These are phyloP conservation scores for Parazoanthus darwini DNA, from an alignment of 92 coral and sea anemone genomes.

Conservation along the genomic window DNA sequence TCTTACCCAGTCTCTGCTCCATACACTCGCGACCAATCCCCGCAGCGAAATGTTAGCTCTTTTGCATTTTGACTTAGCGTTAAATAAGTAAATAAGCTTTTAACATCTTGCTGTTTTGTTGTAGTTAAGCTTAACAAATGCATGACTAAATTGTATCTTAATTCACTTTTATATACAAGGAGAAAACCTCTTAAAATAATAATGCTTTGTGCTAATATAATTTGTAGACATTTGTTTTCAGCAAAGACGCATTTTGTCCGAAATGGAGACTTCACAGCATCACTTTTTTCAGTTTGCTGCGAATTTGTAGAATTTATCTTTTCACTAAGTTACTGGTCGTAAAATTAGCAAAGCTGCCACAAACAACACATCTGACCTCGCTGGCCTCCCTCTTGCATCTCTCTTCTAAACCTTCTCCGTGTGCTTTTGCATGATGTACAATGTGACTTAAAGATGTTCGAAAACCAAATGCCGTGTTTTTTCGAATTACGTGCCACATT, in stretches of 20 bases:
- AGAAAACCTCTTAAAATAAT: neutral
- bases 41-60: slow-evolving; percentile 44
- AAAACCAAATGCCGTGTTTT: neutral
- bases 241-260: neutral
- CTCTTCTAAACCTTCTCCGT: neutral
- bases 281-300: neutral
- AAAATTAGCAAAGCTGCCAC: neutral
- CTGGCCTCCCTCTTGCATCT: neutral
- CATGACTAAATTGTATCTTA: neutral
- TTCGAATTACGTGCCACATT: neutral
- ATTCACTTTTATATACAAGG: neutral
- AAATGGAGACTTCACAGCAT: neutral
- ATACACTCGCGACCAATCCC: slow-evolving; percentile 39
- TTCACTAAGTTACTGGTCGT: neutral
- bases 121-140: slow-evolving; percentile 9
- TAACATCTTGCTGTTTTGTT: neutral
- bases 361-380: neutral
- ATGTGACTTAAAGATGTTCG: neutral
- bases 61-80: slow-evolving; percentile 6
- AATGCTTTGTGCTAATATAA: neutral
- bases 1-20: slow-evolving; percentile 51
- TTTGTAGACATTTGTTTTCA: neutral
- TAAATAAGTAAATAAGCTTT: neutral
- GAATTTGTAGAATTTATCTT: neutral
- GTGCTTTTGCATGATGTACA: neutral